Evolutionary conservation across 2,888 invertebrate genomes (phyloP).

Genomic region (Fragum sueziense): DNA sequence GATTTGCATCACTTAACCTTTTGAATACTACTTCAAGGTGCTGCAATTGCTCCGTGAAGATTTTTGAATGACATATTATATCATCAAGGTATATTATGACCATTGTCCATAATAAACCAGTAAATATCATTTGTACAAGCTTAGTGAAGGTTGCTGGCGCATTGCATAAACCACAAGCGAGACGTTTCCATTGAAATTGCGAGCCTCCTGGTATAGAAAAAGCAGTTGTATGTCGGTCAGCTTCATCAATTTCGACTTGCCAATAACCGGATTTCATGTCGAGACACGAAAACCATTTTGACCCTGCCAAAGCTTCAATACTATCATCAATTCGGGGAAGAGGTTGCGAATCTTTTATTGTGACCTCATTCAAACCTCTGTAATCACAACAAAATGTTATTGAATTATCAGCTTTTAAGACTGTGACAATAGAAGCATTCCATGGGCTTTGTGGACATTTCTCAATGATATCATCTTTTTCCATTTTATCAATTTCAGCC

Average conservation of each 20-base stretch:
- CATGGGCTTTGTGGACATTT: constrained; percentile 48
- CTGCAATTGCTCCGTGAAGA: constrained; percentile 35
- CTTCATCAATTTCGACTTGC: too few relatives aligned
- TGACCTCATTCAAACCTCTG: constrained; percentile 44
- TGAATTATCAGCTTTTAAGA: constrained; percentile 51
- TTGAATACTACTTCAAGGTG: constrained; percentile 40
- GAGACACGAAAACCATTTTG: too few relatives aligned
- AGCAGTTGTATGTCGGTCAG: too few relatives aligned
- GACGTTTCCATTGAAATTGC: constrained; percentile 47
- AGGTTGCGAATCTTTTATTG: too few relatives aligned
- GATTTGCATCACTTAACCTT: constrained; percentile 34
- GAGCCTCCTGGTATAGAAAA: constrained; percentile 25
- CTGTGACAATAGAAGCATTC: constrained; percentile 53
- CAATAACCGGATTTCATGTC: too few relatives aligned
- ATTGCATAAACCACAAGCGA: constrained; percentile 53
- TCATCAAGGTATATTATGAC: constrained; percentile 49
- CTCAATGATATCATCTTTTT: constrained; percentile 33
- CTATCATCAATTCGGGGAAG: too few relatives aligned
- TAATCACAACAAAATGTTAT: too few relatives aligned
- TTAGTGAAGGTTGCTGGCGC: constrained; percentile 45
- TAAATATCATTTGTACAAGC: constrained; percentile 52
- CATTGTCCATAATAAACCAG: constrained; percentile 39
- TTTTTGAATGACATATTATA: constrained; percentile 36
- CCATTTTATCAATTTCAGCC: too few relatives aligned
- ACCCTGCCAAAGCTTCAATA: too few relatives aligned